phyloP scores from a whole-genome alignment of 1,140 invertebrate genomes.

The Thaumatotibia leucotreta region DNA sequence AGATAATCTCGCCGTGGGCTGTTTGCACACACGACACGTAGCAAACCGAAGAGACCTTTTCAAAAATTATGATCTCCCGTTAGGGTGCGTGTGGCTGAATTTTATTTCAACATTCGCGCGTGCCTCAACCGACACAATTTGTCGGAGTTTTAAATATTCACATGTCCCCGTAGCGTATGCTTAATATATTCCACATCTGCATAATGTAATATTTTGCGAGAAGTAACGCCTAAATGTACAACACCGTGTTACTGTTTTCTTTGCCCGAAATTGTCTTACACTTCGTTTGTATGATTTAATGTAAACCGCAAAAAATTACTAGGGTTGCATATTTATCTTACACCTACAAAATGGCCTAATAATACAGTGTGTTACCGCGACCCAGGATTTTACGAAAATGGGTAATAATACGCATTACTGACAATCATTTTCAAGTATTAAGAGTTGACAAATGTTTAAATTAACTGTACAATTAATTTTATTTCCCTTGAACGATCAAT shows the following conservation, averaged over 20 bases:
- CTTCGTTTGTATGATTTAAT: conserved; percentile 13
- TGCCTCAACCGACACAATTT: conserved; percentile 46
- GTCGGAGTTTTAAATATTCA: conserved; percentile 56
- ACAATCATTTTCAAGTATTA: too few species aligned
- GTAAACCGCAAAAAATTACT: neutral
- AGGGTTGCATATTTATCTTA: too few species aligned
- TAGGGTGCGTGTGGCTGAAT: conserved; percentile 40
- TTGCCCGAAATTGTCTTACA: conserved; percentile 19
- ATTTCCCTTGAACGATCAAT: too few species aligned
- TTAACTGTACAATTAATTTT: too few species aligned
- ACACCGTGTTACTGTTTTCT: conserved; percentile 26
- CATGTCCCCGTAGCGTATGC: conserved; percentile 34
- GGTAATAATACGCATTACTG: too few species aligned
- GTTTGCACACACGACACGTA: conserved; percentile 43
- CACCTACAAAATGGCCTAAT: too few species aligned
- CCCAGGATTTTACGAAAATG: too few species aligned
- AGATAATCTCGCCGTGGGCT: neutral
- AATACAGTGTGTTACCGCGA: too few species aligned
- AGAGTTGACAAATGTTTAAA: too few species aligned
- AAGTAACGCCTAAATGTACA: conserved; percentile 30
- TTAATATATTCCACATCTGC: conserved; percentile 47
- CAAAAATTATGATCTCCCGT: conserved; percentile 60
- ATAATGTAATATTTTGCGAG: conserved; percentile 43
- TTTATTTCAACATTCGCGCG: conserved; percentile 44
- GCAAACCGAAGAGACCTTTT: conserved; percentile 41